Base-by-base conservation (phyloP, 2,797 vertebrate species). In the Babyrousa celebensis region DNA sequence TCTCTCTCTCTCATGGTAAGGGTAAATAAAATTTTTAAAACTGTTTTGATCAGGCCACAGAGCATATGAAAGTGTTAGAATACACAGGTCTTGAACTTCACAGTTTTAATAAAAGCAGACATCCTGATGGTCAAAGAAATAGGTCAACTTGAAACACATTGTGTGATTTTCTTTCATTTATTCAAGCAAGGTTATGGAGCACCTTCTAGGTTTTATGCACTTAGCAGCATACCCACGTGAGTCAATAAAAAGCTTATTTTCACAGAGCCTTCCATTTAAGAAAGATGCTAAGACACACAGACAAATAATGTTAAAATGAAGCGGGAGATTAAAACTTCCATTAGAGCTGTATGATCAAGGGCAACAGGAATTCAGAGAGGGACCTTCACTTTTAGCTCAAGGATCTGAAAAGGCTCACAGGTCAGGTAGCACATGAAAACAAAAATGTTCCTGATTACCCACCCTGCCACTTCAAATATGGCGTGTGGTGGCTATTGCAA, bases 121-220 rank as follows among this genome's bases (percentile, higher is more conserved):
- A 56, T 67, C 36, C 56, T 82, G 58, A 85, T 54, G 68, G 29
- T 89, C 63, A 89, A 77, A 96, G 58, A 89, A 92, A 74, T 1
- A 93, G 80, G 12, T 88, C 36, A 95, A 89, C 14, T n/a, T 90
- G 68, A 95, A 97, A 91, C 5, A 80, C 25, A 9, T 32, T 25
- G 15, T 65, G 10, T 40, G 65, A 65, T 68, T 79, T 65, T 84
- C 56, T 86, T 78, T 75, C 43, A 20, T 84, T 92, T 52, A 25
- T 85, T 92, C 63, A 74, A 80, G 77, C 23, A 72, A 87, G 36
- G 15, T 48, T 75, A 71, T 25, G 29, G 7, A 40, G 70, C 0
- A 23, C 65, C 5, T 85, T 90, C 82, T 89, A 71, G 48, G 36
- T 79, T 62, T 85, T 83, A 80, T 20, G 36, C 62, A 60, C 11